These are phyloP conservation scores for Iphiclides podalirius DNA, from an alignment of 2,888 invertebrate species.

Conservation along the genomic window DNA sequence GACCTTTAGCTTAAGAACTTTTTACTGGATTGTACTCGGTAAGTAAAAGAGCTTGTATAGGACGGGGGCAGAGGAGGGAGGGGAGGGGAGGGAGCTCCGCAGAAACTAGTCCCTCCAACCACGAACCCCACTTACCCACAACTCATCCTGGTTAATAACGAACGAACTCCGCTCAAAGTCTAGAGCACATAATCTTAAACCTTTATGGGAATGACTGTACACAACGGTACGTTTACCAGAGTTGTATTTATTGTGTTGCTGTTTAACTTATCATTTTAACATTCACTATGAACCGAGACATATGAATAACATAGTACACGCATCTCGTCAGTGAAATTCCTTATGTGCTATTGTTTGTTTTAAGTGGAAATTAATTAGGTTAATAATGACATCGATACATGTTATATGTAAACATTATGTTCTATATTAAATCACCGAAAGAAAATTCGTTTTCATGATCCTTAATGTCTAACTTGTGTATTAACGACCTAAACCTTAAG, in stretches of 20 bases:
- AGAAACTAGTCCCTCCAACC: not conserved
- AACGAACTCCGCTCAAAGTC: not conserved
- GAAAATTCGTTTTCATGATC: no score
- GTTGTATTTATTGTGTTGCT: not conserved
- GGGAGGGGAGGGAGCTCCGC: not conserved
- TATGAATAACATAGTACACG: no score
- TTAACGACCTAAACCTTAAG: no score
- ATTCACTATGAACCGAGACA: not conserved
- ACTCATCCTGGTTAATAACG: constrained; percentile 3
- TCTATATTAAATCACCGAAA: no score
- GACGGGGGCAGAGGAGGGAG: no score
- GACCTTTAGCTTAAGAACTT: not conserved
- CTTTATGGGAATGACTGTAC: not conserved
- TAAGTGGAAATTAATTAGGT: no score
- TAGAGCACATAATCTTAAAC: not conserved
- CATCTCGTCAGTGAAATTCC: no score
- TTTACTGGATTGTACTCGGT: constrained; percentile 1
- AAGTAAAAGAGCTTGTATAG: not conserved
- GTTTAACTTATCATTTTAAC: not conserved
- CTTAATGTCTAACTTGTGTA: no score
- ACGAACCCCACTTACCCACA: not conserved
- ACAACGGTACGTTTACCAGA: not conserved
- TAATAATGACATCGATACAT: no score
- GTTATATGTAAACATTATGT: no score
- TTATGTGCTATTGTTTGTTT: no score